Conservation (phyloP, 2,797 vertebrate genomes). For the Acipenser ruthenus region DNA sequence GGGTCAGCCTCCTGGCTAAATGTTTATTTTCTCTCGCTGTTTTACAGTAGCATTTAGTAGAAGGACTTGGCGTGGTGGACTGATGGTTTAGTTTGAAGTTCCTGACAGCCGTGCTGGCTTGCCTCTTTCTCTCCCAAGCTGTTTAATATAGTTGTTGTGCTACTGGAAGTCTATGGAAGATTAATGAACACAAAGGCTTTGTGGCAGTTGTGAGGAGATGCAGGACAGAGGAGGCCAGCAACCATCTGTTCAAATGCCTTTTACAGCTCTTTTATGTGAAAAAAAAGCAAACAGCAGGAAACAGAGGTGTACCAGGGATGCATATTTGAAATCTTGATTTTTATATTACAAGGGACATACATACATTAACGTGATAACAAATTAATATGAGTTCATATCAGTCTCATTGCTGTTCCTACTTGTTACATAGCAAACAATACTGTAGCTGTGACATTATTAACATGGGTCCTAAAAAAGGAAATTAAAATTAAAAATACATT, state of each 20-base stretch:
- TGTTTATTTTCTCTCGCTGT: constrained; percentile 67
- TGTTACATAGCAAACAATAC: constrained; percentile 52
- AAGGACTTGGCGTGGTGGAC: constrained; percentile 66
- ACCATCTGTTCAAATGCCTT: constrained; percentile 92
- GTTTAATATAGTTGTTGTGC: constrained; percentile 89
- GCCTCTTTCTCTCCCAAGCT: constrained; percentile 61
- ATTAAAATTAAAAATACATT: constrained; percentile 63
- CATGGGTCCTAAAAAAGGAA: constrained; percentile 31
- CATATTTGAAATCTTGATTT: constrained; percentile 21
- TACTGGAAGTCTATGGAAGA: constrained; percentile 92
- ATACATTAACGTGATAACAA: constrained; percentile 55
- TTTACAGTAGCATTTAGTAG: constrained; percentile 74
- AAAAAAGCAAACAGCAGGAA: constrained; percentile 78
- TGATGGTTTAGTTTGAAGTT: constrained; percentile 77
- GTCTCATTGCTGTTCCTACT: constrained; percentile 11
- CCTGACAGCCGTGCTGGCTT: constrained; percentile 83
- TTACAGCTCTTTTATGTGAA: constrained; percentile 83
- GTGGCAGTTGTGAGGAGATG: constrained; percentile 88
- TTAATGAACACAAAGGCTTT: constrained; percentile 92
- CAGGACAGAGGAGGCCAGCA: constrained; percentile 81
- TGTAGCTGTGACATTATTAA: too few relatives aligned
- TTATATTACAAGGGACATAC: constrained; percentile 44
- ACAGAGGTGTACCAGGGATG: constrained; percentile 60
- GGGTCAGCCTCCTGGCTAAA: constrained; percentile 64
- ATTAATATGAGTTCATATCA: constrained; percentile 16